phyloP scores from a whole-genome alignment of 2,888 invertebrate genomes.

The Orgyia antiqua region DNA sequence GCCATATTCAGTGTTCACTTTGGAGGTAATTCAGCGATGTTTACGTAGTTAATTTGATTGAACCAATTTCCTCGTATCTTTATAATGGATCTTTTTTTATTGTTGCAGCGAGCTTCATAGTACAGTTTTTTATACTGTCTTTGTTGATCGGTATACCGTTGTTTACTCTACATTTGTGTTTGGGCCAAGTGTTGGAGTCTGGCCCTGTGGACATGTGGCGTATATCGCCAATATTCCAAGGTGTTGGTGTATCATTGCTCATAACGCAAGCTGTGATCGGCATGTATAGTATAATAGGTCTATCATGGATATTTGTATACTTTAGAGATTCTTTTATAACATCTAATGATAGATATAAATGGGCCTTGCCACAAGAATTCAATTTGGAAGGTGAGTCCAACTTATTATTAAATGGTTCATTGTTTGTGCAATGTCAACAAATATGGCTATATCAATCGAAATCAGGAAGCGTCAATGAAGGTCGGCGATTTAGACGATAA shows the following conservation, averaged over 20 bases:
- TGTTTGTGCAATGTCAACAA: slow-evolving; percentile 32
- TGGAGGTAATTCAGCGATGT: slow-evolving; percentile 80
- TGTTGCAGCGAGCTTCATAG: slow-evolving; percentile 87
- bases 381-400: slow-evolving; percentile 79
- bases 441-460: slow-evolving; percentile 31
- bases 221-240: slow-evolving; percentile 94
- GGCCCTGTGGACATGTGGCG: slow-evolving; percentile 96
- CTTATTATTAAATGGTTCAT: slow-evolving; percentile 21
- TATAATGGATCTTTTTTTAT: slow-evolving; percentile 16
- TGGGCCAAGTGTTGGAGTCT: slow-evolving; percentile 90
- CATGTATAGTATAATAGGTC: slow-evolving; percentile 90
- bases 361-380: slow-evolving; percentile 86
- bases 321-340: slow-evolving; percentile 92
- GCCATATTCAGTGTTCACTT: slow-evolving; percentile 91
- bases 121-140: slow-evolving; percentile 92
- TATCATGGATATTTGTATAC: slow-evolving; percentile 95
- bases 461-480: slow-evolving; percentile 40
- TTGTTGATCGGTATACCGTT: slow-evolving; percentile 90
- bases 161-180: slow-evolving; percentile 89
- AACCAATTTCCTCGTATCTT: slow-evolving; percentile 15
- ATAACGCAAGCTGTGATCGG: slow-evolving; percentile 89
- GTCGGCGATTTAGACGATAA: slow-evolving; percentile 32
- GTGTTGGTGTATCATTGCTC: slow-evolving; percentile 90
- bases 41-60: slow-evolving; percentile 16
- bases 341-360: slow-evolving; percentile 86